These are phyloP conservation scores for Procambarus clarkii DNA, from an alignment of 1,140 invertebrate species.

Conservation along the genomic window DNA sequence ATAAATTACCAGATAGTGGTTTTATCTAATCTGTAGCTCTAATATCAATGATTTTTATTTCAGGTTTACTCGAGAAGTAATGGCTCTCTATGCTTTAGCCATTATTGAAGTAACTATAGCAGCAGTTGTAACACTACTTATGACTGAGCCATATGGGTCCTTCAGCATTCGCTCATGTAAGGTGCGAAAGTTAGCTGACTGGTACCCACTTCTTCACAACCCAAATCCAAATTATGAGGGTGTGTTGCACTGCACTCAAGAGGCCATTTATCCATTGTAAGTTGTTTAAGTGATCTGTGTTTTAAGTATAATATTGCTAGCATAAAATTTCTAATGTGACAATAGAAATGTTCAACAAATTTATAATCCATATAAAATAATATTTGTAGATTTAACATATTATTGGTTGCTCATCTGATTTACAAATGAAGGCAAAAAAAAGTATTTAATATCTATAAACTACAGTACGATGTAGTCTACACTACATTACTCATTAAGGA, in stretches of 20 bases:
- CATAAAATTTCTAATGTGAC: too few species aligned
- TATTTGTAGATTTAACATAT: too few species aligned
- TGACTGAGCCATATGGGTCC: slow-evolving; percentile 86
- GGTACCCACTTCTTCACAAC: slow-evolving; percentile 97
- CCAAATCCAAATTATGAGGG: slow-evolving; percentile 93
- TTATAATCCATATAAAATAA: too few species aligned
- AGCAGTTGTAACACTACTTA: slow-evolving; percentile 84
- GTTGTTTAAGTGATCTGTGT: slow-evolving; percentile 74
- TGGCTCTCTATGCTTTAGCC: slow-evolving; percentile 86
- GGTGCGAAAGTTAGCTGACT: slow-evolving; percentile 88
- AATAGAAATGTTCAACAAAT: too few species aligned
- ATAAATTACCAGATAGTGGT: background rate
- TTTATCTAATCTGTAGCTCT: background rate
- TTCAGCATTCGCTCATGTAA: slow-evolving; percentile 86
- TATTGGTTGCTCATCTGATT: too few species aligned
- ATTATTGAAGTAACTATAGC: slow-evolving; percentile 86
- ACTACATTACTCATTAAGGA: background rate
- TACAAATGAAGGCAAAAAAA: too few species aligned
- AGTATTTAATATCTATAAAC: background rate
- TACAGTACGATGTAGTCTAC: background rate
- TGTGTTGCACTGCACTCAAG: slow-evolving; percentile 94
- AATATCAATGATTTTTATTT: background rate
- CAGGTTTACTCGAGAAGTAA: slow-evolving; percentile 84
- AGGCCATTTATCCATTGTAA: slow-evolving; percentile 97
- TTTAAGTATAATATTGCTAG: too few species aligned